A percentile compares a stretch with the other conserved stretches of the same genome.
Evolutionary conservation across 2,888 invertebrate species (phyloP).

Genomic region (Atethmia centrago): DNA sequence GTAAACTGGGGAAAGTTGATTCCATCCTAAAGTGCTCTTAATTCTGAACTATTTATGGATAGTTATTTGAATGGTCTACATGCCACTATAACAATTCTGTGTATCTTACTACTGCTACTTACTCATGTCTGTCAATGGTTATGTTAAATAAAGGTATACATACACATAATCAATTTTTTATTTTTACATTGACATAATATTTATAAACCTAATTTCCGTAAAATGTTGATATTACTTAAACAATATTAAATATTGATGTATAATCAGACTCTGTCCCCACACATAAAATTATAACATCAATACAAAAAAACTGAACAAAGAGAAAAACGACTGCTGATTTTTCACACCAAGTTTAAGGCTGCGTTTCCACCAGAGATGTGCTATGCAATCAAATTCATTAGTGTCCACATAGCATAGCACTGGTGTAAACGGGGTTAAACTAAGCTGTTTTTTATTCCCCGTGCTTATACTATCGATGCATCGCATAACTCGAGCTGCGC

Average conservation of each 20-base stretch:
- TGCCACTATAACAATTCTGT: conserved; percentile 71
- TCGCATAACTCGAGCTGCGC: too few species aligned
- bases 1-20: conserved; percentile 86
- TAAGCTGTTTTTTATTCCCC: too few species aligned
- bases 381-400: too few species aligned
- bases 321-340: too few species aligned
- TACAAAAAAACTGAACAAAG: too few species aligned
- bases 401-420: too few species aligned
- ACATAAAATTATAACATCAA: too few species aligned
- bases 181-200: conserved; percentile 6
- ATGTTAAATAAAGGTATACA: conserved; percentile 81
- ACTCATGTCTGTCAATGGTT: conserved; percentile 84
- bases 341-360: too few species aligned
- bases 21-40: conserved; percentile 91
- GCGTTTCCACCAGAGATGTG: too few species aligned
- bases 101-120: conserved; percentile 76
- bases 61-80: conserved; percentile 77
- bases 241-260: conserved; percentile 6
- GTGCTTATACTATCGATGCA: too few species aligned
- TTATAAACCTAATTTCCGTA: neutral
- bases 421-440: too few species aligned
- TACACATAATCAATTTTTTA: conserved; percentile 54
- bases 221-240: neutral
- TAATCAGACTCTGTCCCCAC: too few species aligned
- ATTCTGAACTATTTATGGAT: conserved; percentile 85